These are phyloP conservation scores for Notamacropus eugenii DNA, from an alignment of 2,797 vertebrate species.

Conservation along the genomic window DNA sequence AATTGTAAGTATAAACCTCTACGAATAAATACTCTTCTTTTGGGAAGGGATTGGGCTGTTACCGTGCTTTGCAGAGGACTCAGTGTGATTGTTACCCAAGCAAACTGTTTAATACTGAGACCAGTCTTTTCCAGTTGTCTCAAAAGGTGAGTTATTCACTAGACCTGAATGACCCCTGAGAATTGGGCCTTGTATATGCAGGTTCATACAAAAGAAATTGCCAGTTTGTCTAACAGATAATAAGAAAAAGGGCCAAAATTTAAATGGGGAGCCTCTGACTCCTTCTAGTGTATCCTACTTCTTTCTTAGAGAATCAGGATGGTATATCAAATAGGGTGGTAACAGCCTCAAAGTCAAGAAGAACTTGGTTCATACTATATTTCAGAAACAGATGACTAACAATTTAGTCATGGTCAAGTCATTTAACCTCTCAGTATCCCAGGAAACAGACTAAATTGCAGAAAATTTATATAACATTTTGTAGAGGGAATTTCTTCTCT, in stretches of 20 bases:
- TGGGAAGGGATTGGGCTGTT: not conserved
- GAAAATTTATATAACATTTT: not conserved
- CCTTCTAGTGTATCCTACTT: not conserved
- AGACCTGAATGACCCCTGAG: not conserved
- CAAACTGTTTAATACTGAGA: not conserved
- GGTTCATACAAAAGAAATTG: not conserved
- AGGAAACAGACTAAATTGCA: not conserved
- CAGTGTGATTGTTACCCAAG: not conserved
- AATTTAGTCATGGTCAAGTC: not conserved
- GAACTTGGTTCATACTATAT: not conserved
- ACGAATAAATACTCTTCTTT: not conserved
- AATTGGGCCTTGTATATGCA: not conserved
- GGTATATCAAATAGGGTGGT: not conserved
- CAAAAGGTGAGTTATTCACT: not conserved
- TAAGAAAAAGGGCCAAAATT: not conserved
- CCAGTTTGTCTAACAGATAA: not conserved
- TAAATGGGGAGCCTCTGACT: not conserved
- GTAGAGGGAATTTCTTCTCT: not conserved
- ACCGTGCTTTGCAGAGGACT: not conserved
- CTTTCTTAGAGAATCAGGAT: not conserved
- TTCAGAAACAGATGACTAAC: not conserved
- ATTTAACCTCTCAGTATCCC: not conserved
- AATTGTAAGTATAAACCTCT: conserved; percentile 34
- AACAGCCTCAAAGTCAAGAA: not conserved
- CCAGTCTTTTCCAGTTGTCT: not conserved